A percentile compares a stretch with the other conserved stretches of the same genome.
These are phyloP conservation scores for Galerucella nymphaeae DNA, from an alignment of 2,888 invertebrate genomes.

Conservation along the genomic window DNA sequence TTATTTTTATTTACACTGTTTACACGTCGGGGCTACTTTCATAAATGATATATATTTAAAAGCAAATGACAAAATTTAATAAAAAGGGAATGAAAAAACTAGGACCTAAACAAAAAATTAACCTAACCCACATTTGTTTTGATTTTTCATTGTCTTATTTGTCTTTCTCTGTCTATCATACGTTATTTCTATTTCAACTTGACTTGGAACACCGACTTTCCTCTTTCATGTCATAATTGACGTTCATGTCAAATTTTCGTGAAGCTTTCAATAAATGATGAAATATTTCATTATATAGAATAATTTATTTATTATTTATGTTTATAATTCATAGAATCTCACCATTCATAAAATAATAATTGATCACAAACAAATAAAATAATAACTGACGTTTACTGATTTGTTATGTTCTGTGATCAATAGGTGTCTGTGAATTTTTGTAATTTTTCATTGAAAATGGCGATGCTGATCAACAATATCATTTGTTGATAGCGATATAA, in stretches of 20 bases:
- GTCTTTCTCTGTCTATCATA: neutral
- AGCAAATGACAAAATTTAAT: conserved; percentile 23
- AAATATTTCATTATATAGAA: neutral
- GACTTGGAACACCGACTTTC: neutral
- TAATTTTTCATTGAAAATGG: conserved; percentile 25
- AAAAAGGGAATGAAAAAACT: conserved; percentile 32
- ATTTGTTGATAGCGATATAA: conserved; percentile 28
- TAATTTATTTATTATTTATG: neutral
- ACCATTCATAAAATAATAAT: neutral
- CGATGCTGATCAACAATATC: conserved; percentile 30
- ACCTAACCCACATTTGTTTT: conserved; percentile 34
- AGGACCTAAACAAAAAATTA: conserved; percentile 32
- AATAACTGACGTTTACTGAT: neutral
- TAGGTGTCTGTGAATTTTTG: conserved; percentile 11
- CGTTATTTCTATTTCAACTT: neutral
- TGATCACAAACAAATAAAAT: neutral
- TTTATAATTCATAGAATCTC: neutral
- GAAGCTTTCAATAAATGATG: neutral
- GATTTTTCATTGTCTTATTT: conserved; percentile 16
- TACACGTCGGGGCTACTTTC: conserved; percentile 13
- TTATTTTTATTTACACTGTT: conserved; percentile 52
- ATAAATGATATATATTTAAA: conserved; percentile 18
- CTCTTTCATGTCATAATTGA: neutral
- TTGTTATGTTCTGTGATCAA: conserved; percentile 17
- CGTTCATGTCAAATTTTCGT: neutral